Conservation (phyloP, 1,140 invertebrate species). For the Zaprionus africanus region DNA sequence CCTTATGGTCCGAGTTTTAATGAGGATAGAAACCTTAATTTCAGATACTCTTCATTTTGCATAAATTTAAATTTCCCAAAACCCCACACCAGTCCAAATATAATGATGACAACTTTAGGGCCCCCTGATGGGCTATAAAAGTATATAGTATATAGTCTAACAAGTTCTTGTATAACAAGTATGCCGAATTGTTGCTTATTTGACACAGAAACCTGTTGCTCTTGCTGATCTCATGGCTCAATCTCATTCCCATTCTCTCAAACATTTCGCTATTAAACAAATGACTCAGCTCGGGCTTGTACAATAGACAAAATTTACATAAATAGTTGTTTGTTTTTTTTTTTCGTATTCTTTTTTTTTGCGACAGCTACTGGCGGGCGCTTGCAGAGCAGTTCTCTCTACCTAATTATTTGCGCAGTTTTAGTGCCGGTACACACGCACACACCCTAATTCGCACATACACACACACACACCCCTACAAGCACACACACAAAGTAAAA, state of each 20-base stretch:
- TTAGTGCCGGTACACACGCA: constrained; percentile 53
- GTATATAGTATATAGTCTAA: neutral
- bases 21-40: no score
- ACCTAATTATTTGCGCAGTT: constrained; percentile 79
- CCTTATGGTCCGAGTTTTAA: no score
- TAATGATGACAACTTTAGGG: neutral
- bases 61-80: neutral
- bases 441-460: constrained; percentile 5
- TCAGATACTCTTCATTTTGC: neutral
- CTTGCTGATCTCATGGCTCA: constrained; percentile 54
- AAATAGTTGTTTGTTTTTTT: constrained; percentile 24
- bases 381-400: constrained; percentile 42
- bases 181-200: constrained; percentile 29
- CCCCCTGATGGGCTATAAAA: neutral
- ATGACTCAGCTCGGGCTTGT: constrained; percentile 60
- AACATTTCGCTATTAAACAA: constrained; percentile 44
- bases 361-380: constrained; percentile 30
- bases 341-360: constrained; percentile 21
- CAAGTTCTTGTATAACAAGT: constrained; percentile 15
- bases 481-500: neutral
- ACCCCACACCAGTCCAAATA: neutral
- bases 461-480: neutral
- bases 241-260: constrained; percentile 40
- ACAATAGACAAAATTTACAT: constrained; percentile 65
- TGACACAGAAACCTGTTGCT: constrained; percentile 47